Evolutionary conservation across 2,888 invertebrate species (phyloP), one percentile per base, ranked within the genome.

Genomic region (Rugalucina vietnamica): DNA sequence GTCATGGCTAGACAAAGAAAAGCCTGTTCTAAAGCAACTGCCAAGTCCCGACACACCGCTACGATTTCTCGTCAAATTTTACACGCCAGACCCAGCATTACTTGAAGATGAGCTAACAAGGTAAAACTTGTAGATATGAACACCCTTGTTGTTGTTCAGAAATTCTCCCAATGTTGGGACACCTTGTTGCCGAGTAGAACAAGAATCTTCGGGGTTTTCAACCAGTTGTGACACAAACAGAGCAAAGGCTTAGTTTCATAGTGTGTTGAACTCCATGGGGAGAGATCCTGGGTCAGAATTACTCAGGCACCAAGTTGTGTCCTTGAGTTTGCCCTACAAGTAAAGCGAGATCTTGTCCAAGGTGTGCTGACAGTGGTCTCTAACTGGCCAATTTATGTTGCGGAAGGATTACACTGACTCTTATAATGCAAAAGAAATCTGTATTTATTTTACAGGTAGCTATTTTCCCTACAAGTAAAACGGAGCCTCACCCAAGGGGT

Each of bases 1-100:
- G 98, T 99, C 98, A 95, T 99, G 99, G 99, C 95, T 99, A 95
- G 99, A 99, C 96, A 96, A 98, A 91, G 99, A 99, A 95, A 99
- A 99, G 95, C 97, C 98, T 81, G 97, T 99, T 95, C 97, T 98
- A 90, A 97, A 99, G 81, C 99, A 99, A 96, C 96, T 99, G 82
- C 98, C 93, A 10, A 90, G 89, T 43, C 91, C 93, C 37, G 93
- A 94, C 78, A 90, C 93, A n/a, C 92, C 92, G 14, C 91, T 95
- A 32, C 89, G 94, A 81, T 99, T 99, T 96, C 98, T 98, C 95
- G 99, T 99, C 88, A 99, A 99, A 96, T 99, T 99, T 96, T 99
- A 99, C 96, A 99, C 99, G 18, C 99, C 99, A 14, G 99, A 99
- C 96, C 99, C 99, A 10, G 97, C 98, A 57, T 97, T 99, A 93